Evolutionary conservation across 1,140 invertebrate genomes (phyloP).

Genomic region (Sarcophaga peregrina): DNA sequence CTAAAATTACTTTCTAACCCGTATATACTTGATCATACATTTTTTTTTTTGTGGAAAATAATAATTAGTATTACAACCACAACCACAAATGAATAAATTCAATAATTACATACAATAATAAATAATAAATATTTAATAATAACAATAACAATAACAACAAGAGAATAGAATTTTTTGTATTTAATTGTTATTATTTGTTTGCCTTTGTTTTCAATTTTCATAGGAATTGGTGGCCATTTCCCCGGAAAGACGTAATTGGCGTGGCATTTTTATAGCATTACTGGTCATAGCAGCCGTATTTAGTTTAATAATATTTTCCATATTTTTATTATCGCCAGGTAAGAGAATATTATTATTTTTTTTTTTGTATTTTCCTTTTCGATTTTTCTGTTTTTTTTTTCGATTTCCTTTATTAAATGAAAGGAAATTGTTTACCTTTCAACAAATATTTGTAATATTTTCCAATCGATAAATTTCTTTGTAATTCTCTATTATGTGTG

Average conservation of each 20-base stretch:
- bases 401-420: not conserved
- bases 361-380: conserved; percentile 5
- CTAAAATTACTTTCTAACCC: too few relatives aligned
- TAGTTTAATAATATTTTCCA: conserved; percentile 86
- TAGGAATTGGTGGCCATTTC: conserved; percentile 84
- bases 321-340: conserved; percentile 83
- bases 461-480: too few relatives aligned
- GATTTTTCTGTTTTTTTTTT: conserved; percentile 10
- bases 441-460: too few relatives aligned
- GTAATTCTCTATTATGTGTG: not conserved
- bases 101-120: not conserved
- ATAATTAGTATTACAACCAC: too few relatives aligned
- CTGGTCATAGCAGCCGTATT: conserved; percentile 88
- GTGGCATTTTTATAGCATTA: conserved; percentile 88
- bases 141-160: not conserved
- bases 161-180: too few relatives aligned
- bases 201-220: conserved; percentile 49
- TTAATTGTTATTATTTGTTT: conserved; percentile 3
- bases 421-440: not conserved
- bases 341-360: conserved; percentile 11
- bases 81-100: too few relatives aligned
- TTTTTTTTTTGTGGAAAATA: too few relatives aligned
- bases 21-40: too few relatives aligned
- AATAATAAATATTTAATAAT: not conserved
- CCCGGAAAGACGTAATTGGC: conserved; percentile 88